Base-by-base conservation (phyloP, 2,113 vertebrate genomes). In the Stegostoma tigrinum region DNA sequence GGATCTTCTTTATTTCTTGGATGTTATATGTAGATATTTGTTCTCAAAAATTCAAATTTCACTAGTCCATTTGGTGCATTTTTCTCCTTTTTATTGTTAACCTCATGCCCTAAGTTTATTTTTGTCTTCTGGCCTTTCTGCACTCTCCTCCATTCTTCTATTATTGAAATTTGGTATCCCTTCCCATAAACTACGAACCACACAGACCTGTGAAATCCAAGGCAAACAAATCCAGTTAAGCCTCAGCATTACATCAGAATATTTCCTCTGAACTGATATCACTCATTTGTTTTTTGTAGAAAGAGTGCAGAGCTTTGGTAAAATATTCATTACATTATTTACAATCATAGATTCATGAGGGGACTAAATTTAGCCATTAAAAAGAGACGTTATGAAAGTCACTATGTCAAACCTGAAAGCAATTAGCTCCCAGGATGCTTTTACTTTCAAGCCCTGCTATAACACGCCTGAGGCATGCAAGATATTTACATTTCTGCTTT, bases 331-430 rank as follows among this genome's bases (percentile, higher is more conserved):
- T n/a, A 23, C 19, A 66, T 90, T 93, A 93, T 38, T 67, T 66
- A n/a, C 42, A 93, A 93, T 64, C 17, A 91, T 34, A n/a, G 52
- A 61, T 93, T 93, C 34, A 93, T 23, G 61, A 66, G 61, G 61
- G 61, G n/a, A 17, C 61, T 66, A 93, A 66, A 93, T 93, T 66
- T 93, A 66, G 17, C 61, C 1, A 17, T 42, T 93, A 34, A 67
- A 93, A 93, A 23, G 61, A 93, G 89, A 93, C 42, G 89, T 38
- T 93, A 66, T 23, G 61, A 6, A 34, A 93, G 34, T n/a, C n/a
- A 93, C n/a, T 38, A 66, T 67, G 38, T 93, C 89, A 93, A 91
- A 91, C 61, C n/a, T 93, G 89, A 93, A 61, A 90, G 52, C 61
- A 93, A 66, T 93, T 93, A 93, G 61, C 61, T 66, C 89, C 61